Percentiles rank a stretch among this genome's conserved stretches.
These are phyloP conservation scores for Ophioninae sp. DNA, from an alignment of 2,888 invertebrate genomes.

Conservation along the genomic window DNA sequence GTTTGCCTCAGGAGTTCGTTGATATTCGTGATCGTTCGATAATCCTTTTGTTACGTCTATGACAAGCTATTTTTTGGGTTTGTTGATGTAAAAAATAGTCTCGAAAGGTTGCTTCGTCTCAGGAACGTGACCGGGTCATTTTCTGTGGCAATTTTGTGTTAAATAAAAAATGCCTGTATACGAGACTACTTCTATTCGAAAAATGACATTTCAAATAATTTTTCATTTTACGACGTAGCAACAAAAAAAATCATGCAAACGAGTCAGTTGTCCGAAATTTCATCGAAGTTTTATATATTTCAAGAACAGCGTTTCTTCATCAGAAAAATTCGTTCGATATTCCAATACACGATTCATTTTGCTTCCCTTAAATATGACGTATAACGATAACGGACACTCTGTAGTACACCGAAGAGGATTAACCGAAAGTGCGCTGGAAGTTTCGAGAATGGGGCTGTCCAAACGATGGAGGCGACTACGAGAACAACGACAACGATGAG, in stretches of 20 bases:
- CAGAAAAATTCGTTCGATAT: background rate
- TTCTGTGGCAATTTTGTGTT: background rate
- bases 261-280: background rate
- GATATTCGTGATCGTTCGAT: background rate
- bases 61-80: background rate
- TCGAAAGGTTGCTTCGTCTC: background rate
- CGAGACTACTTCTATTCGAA: background rate
- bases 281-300: background rate
- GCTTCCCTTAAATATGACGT: background rate
- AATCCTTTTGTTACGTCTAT: background rate
- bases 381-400: background rate
- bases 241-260: background rate
- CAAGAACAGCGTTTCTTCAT: background rate
- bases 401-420: background rate
- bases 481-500: conserved; percentile 17
- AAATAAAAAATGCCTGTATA: background rate
- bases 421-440: conserved; percentile 30
- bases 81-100: background rate
- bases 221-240: background rate
- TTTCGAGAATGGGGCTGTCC: conserved; percentile 20
- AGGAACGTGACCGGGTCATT: no score
- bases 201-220: background rate
- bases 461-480: conserved; percentile 9
- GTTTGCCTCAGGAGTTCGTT: no score
- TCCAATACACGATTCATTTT: background rate